Conservation (phyloP, 2,888 invertebrate genomes). For the Xestia rhomboidea region DNA sequence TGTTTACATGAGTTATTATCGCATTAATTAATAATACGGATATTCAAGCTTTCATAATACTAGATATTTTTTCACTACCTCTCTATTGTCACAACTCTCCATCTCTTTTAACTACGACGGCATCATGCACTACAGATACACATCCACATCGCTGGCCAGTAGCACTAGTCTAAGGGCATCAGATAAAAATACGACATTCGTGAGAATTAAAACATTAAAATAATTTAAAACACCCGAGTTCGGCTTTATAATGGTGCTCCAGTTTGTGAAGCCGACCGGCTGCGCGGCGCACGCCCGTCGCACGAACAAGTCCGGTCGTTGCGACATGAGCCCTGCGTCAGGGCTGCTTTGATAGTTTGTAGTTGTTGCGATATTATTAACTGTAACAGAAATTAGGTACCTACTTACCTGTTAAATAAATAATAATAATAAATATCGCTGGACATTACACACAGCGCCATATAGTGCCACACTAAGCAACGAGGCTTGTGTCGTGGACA, state of each 20-base stretch:
- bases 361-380: constrained; percentile 44
- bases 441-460: too few species aligned
- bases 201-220: constrained; percentile 59
- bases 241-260: constrained; percentile 54
- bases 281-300: constrained; percentile 59
- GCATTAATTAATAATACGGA: background rate
- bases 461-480: too few species aligned
- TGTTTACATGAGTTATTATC: background rate
- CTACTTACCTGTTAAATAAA: background rate
- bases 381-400: constrained; percentile 24
- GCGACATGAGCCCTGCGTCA: constrained; percentile 64
- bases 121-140: too few species aligned
- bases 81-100: background rate
- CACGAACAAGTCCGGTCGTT: constrained; percentile 65
- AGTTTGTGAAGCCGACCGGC: constrained; percentile 67
- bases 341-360: constrained; percentile 59
- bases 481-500: too few species aligned
- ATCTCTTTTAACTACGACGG: background rate
- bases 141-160: background rate
- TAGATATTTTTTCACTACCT: too few species aligned
- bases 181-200: constrained; percentile 33
- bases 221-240: constrained; percentile 47
- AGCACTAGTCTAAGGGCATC: constrained; percentile 3
- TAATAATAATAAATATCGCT: too few species aligned
- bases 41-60: constrained; percentile 1